Base-by-base conservation (phyloP, 2,113 vertebrate species). In the Indri indri region DNA sequence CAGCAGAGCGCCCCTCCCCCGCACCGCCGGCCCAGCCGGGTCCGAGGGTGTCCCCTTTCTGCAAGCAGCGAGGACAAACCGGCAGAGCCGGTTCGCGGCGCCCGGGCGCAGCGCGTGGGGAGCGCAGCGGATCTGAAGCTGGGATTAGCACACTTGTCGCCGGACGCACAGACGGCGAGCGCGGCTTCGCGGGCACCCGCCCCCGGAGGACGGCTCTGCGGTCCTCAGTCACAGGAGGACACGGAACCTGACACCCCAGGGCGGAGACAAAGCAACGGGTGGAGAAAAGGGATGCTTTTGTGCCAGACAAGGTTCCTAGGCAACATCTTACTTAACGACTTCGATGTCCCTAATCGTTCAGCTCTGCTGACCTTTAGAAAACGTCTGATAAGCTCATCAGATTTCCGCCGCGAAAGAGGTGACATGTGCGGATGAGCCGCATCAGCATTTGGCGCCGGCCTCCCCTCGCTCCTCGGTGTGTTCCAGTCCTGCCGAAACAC, bases 231-330 rank as follows among this genome's bases (percentile, higher is more conserved):
- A 91, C 2, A 27, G 45, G 61, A 96, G 77, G 95, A 81, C 22
- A 8, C 5, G 40, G 34, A 94, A 84, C 76, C 42, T 12, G 87
- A 97, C 80, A 88, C 52, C 76, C 22, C 45, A 1, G 68, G 20
- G 65, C n/a, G 40, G 80, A 93, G 82, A 96, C 80, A 90, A 95
- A 77, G 57, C 77, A 18, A 30, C 80, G 70, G 52, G 25, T 63
- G 61, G 61, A 63, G 61, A 52, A 42, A 95, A 86, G 63, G 80
- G 68, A 77, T 63, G 66, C 76, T 94, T 94, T 90, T 68, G 90
- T 96, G 83, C 76, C 65, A 63, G 77, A 80, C 11, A 16, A 57
- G 80, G 90, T 96, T 97, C 95, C 97, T 57, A 97, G 90, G 95
- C 92, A 95, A 94, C 88, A 16, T 45, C 34, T 84, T 86, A 32